These are phyloP conservation scores for Aselliscus stoliczkanus DNA, from an alignment of 2,797 vertebrate genomes.

Conservation along the genomic window DNA sequence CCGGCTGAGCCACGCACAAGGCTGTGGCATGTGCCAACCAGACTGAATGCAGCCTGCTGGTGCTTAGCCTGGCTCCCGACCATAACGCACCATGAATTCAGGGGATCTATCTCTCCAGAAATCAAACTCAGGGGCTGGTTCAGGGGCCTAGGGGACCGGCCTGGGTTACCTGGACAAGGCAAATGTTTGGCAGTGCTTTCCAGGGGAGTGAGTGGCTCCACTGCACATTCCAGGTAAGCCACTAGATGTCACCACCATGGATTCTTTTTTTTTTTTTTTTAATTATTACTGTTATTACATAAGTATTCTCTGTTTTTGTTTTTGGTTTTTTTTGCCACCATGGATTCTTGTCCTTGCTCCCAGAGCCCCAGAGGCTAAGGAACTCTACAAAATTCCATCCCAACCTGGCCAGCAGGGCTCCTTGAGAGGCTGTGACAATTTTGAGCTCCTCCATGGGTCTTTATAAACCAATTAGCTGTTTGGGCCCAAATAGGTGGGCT, in stretches of 20 bases:
- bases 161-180: background rate
- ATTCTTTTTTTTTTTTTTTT: no score
- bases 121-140: background rate
- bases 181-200: background rate
- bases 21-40: conserved; percentile 31
- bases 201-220: background rate
- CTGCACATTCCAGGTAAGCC: conserved; percentile 22
- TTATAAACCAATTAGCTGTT: background rate
- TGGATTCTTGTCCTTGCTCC: background rate
- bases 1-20: background rate
- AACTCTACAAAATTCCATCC: background rate
- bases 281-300: no score
- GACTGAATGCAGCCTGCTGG: conserved; percentile 39
- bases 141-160: background rate
- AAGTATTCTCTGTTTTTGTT: no score
- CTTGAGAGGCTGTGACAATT: background rate
- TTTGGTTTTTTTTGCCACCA: no score
- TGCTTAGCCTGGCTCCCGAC: conserved; percentile 46
- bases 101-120: conserved; percentile 10
- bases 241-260: conserved; percentile 64
- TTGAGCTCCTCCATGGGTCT: rapidly evolving
- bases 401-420: background rate
- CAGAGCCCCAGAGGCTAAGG: background rate
- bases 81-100: background rate
- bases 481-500: background rate